Conservation (phyloP, 2,888 invertebrate species). For the Aspidiotus rigidus region DNA sequence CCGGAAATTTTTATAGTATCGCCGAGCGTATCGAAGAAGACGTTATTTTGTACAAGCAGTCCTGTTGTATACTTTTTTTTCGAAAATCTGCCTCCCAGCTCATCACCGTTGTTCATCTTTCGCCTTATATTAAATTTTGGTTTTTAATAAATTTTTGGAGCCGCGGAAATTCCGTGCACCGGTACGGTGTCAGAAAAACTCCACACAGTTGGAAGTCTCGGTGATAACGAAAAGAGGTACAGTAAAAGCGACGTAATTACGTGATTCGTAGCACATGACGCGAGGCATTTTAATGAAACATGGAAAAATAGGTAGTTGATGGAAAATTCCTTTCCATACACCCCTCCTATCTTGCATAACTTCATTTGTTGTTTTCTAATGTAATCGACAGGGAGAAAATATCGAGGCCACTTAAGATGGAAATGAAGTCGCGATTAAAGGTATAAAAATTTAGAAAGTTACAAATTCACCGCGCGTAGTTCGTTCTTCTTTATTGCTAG, state of each 20-base stretch:
- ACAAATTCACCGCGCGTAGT: conserved; percentile 21
- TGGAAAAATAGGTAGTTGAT: conserved; percentile 16
- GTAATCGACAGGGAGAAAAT: conserved; percentile 25
- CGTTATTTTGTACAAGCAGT: too few relatives aligned
- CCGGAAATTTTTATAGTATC: too few relatives aligned
- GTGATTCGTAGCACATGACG: conserved; percentile 32
- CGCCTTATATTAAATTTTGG: neutral
- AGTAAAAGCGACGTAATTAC: conserved; percentile 30
- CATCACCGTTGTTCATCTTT: too few relatives aligned
- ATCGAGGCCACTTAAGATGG: conserved; percentile 20
- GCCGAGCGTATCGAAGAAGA: too few relatives aligned
- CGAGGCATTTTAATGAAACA: conserved; percentile 28
- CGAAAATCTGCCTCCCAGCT: too few relatives aligned
- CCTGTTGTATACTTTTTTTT: too few relatives aligned
- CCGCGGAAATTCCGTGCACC: too few relatives aligned
- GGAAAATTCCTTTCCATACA: conserved; percentile 2
- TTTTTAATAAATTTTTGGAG: neutral
- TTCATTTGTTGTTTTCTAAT: conserved; percentile 7
- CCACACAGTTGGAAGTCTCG: too few relatives aligned
- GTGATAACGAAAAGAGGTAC: too few relatives aligned
- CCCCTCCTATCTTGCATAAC: neutral
- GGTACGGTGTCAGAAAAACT: too few relatives aligned
- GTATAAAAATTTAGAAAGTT: conserved; percentile 21
- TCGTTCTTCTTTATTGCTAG: neutral
- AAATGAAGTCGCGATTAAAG: conserved; percentile 31